Conservation (phyloP, 2,888 invertebrate genomes). For the Mesorhabditis spiculigera region DNA sequence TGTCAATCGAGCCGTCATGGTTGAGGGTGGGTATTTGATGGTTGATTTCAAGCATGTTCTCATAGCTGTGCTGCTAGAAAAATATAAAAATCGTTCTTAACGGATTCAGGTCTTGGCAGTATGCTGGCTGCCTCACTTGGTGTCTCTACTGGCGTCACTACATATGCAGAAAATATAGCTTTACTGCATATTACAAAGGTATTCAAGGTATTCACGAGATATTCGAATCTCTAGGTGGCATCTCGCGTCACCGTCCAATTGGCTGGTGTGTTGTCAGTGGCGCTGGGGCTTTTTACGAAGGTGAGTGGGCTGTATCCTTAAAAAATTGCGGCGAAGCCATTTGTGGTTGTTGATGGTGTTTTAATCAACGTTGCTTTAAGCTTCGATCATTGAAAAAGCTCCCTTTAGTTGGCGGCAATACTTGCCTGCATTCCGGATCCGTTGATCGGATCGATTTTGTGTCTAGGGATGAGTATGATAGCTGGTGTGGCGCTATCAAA, state of each 20-base stretch:
- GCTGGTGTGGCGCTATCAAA: constrained; percentile 47
- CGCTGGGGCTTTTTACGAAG: constrained; percentile 1
- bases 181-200: constrained; percentile 45
- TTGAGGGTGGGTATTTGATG: constrained; percentile 32
- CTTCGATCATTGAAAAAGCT: not conserved
- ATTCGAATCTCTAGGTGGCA: constrained; percentile 38
- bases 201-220: not conserved
- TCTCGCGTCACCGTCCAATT: constrained; percentile 46
- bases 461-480: constrained; percentile 52
- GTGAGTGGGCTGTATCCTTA: not conserved
- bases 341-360: too few species aligned
- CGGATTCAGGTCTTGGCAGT: constrained; percentile 34
- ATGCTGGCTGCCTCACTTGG: constrained; percentile 42
- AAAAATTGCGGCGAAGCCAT: too few species aligned
- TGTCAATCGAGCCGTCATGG: constrained; percentile 46
- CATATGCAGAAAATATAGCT: constrained; percentile 49
- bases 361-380: not conserved
- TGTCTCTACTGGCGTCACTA: constrained; percentile 46
- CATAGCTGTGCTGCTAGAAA: not conserved
- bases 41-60: not conserved
- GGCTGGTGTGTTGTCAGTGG: constrained; percentile 37
- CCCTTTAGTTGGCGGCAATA: constrained; percentile 39
- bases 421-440: constrained; percentile 50
- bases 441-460: constrained; percentile 45
- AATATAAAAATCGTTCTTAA: too few species aligned